Conservation (phyloP, 30 jellyfish, hydroid and myxozoan genomes). For the Cassiopea andromeda region DNA sequence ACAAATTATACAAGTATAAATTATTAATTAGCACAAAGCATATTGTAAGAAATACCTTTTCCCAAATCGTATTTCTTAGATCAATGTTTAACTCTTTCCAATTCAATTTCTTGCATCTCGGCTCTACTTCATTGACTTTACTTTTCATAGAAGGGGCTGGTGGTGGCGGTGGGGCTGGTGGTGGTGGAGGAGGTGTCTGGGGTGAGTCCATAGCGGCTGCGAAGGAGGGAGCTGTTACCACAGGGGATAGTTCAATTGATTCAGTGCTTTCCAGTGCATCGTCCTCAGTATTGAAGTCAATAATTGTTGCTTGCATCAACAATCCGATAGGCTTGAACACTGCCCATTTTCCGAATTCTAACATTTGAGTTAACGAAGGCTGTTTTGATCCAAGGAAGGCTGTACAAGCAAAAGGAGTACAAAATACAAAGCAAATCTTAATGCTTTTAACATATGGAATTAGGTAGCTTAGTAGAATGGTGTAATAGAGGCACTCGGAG, state of each 20-base stretch:
- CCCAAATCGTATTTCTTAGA: slow-evolving; percentile 60
- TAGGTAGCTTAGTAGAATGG: too few relatives aligned
- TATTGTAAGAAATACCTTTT: slow-evolving; percentile 6
- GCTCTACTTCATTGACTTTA: slow-evolving; percentile 12
- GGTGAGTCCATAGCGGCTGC: slow-evolving; percentile 2
- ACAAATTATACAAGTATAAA: too few relatives aligned
- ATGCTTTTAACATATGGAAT: too few relatives aligned
- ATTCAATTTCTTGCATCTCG: slow-evolving; percentile 59
- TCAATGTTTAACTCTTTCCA: slow-evolving; percentile 74
- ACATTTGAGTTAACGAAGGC: slow-evolving; percentile 70
- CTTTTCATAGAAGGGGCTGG: slow-evolving; percentile 14
- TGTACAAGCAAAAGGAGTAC: background rate
- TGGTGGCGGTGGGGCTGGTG: slow-evolving; percentile 73
- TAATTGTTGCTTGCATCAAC: slow-evolving; percentile 71
- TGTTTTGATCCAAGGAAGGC: slow-evolving; percentile 71
- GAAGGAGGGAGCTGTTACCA: slow-evolving; percentile 24
- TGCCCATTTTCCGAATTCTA: slow-evolving; percentile 78
- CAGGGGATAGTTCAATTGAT: slow-evolving; percentile 50
- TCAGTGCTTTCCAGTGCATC: slow-evolving; percentile 73
- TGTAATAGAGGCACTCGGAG: too few relatives aligned
- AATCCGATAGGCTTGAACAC: slow-evolving; percentile 73
- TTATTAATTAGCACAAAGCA: too few relatives aligned
- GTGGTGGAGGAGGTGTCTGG: slow-evolving; percentile 46
- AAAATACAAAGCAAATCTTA: background rate
- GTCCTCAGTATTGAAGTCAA: slow-evolving; percentile 66